Percentiles rank a stretch among this genome's conserved stretches.
Conservation (phyloP, 2,888 invertebrate genomes). For the Leucophora obtusa region DNA sequence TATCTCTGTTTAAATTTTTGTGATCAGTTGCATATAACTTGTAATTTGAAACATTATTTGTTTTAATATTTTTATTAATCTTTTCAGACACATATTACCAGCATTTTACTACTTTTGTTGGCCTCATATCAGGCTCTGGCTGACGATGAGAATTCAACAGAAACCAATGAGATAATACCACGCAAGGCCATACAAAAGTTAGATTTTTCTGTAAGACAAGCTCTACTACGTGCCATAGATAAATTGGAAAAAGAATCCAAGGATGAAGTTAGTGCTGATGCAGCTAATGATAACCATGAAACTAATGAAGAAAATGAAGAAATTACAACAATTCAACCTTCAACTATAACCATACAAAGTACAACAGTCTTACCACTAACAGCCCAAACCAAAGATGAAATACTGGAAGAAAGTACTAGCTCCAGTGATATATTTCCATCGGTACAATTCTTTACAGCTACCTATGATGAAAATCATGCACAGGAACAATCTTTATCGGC, state of each 20-base stretch:
- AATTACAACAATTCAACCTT: slow-evolving; percentile 14
- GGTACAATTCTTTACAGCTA: slow-evolving; percentile 81
- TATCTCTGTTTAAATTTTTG: too few relatives aligned
- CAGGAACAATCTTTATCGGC: slow-evolving; percentile 74
- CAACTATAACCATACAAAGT: slow-evolving; percentile 42
- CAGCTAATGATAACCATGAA: slow-evolving; percentile 55
- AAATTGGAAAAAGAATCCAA: slow-evolving; percentile 84
- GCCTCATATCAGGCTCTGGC: slow-evolving; percentile 60
- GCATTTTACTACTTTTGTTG: slow-evolving; percentile 68
- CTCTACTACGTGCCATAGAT: slow-evolving; percentile 86
- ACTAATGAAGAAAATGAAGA: slow-evolving; percentile 65
- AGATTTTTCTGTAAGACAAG: slow-evolving; percentile 87
- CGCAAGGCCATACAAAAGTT: slow-evolving; percentile 80
- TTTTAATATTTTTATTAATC: neutral
- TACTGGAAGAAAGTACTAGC: slow-evolving; percentile 79
- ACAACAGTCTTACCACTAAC: slow-evolving; percentile 40
- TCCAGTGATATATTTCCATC: slow-evolving; percentile 78
- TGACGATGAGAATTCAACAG: slow-evolving; percentile 72
- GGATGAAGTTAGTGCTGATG: slow-evolving; percentile 72
- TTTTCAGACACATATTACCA: slow-evolving; percentile 68
- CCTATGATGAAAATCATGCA: slow-evolving; percentile 74
- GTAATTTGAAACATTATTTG: too few relatives aligned
- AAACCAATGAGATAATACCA: slow-evolving; percentile 79
- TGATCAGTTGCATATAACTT: too few relatives aligned
- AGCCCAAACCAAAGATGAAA: slow-evolving; percentile 75